phyloP scores from a whole-genome alignment of 2,113 vertebrate species.

The Axis porcinus region DNA sequence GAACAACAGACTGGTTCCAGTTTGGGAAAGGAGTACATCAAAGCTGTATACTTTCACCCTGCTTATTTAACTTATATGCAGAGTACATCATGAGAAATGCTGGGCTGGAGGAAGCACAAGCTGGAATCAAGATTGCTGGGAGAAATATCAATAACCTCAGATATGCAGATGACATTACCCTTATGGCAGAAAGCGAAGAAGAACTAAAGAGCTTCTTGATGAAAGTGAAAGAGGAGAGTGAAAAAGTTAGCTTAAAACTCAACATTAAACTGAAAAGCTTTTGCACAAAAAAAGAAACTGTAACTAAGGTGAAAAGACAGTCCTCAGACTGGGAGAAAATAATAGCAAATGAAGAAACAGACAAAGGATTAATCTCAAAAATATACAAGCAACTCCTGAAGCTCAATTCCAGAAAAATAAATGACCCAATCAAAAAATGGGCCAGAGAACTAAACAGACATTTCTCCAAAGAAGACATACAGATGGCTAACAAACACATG shows the following conservation, averaged over 20 bases:
- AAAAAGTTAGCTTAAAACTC: neutral
- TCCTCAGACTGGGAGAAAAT: too few species aligned
- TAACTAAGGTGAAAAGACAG: too few species aligned
- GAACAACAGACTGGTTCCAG: neutral
- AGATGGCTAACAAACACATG: too few species aligned
- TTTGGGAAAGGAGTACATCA: neutral
- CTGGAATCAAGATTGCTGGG: neutral
- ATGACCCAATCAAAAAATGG: too few species aligned
- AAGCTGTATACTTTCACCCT: neutral
- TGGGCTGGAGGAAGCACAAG: neutral
- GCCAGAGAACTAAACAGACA: too few species aligned
- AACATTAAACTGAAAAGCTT: neutral
- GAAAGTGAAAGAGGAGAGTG: neutral
- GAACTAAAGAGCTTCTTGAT: neutral
- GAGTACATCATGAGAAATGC: neutral
- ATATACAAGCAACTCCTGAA: too few species aligned
- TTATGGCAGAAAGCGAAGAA: neutral
- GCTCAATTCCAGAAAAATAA: too few species aligned
- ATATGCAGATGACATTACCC: neutral
- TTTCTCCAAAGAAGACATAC: too few species aligned
- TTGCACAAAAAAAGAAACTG: too few species aligned
- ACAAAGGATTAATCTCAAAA: too few species aligned
- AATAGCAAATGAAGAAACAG: too few species aligned
- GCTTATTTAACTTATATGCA: neutral
- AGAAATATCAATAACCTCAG: neutral